These are phyloP conservation scores for Pammene aurita DNA, from an alignment of 2,888 invertebrate genomes.

Conservation along the genomic window DNA sequence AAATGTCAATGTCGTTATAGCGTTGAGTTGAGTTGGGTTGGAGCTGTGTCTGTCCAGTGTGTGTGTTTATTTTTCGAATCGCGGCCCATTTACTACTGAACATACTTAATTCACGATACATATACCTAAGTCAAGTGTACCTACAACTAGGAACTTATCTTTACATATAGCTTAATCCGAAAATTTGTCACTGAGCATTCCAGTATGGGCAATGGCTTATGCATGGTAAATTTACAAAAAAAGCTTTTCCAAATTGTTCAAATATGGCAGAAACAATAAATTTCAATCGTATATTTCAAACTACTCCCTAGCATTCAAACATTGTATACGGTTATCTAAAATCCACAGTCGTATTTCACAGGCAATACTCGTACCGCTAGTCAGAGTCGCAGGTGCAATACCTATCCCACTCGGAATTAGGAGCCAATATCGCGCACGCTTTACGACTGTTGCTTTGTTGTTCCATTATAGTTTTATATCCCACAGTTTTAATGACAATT, in stretches of 20 bases:
- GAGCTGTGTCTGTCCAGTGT: too few relatives aligned
- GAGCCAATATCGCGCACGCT: constrained; percentile 68
- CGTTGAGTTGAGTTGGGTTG: too few relatives aligned
- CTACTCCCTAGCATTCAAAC: constrained; percentile 41
- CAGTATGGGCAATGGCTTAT: too few relatives aligned
- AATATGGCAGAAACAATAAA: constrained; percentile 32
- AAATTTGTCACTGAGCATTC: too few relatives aligned
- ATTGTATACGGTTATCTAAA: constrained; percentile 54
- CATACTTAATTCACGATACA: not conserved
- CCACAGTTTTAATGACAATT: constrained; percentile 38
- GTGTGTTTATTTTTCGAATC: too few relatives aligned
- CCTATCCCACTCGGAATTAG: constrained; percentile 72
- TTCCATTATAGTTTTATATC: constrained; percentile 41
- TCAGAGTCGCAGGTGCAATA: constrained; percentile 66
- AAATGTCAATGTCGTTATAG: too few relatives aligned
- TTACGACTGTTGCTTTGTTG: constrained; percentile 55
- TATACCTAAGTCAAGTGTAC: too few relatives aligned
- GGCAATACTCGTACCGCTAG: constrained; percentile 50
- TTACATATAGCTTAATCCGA: too few relatives aligned
- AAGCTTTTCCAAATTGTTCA: not conserved
- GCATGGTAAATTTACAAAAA: not conserved
- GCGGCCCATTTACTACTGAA: not conserved
- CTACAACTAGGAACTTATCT: too few relatives aligned
- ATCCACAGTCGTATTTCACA: constrained; percentile 61
- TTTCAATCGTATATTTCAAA: constrained; percentile 39